Conservation (phyloP, 2,113 vertebrate species). For the Perccottus glenii region DNA sequence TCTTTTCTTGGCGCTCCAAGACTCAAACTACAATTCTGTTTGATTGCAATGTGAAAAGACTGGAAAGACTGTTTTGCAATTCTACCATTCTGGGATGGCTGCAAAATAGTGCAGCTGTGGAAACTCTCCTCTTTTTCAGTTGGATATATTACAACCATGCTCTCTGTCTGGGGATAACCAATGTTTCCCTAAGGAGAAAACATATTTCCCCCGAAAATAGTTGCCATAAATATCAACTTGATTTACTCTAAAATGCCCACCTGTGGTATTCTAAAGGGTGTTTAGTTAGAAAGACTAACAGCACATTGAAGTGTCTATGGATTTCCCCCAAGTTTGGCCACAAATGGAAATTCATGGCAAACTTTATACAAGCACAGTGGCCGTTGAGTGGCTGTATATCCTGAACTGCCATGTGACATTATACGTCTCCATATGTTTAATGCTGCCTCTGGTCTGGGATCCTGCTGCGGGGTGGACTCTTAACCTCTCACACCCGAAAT, state of each 20-base stretch:
- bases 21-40: conserved; percentile 54
- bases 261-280: conserved; percentile 55
- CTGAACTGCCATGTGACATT: conserved; percentile 55
- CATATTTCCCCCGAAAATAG: conserved; percentile 56
- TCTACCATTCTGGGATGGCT: conserved; percentile 30
- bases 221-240: conserved; percentile 62
- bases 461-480: conserved; percentile 35
- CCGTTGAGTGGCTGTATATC: conserved; percentile 46
- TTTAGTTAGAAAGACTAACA: conserved; percentile 65
- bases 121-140: conserved; percentile 44
- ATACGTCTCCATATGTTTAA: conserved; percentile 52
- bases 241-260: conserved; percentile 66
- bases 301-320: conserved; percentile 56
- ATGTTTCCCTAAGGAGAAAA: conserved; percentile 50
- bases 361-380: conserved; percentile 41
- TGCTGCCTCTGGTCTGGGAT: conserved; percentile 23
- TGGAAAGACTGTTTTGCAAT: conserved; percentile 54
- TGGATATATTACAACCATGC: conserved; percentile 54
- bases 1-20: conserved; percentile 15
- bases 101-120: conserved; percentile 56
- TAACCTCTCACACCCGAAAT: conserved; percentile 39
- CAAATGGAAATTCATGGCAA: conserved; percentile 53
- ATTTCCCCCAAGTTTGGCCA: conserved; percentile 37
- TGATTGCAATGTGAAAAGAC: conserved; percentile 55
- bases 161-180: conserved; percentile 54